phyloP scores from a whole-genome alignment of 2,888 invertebrate species.

The Cantharis flavilabris region DNA sequence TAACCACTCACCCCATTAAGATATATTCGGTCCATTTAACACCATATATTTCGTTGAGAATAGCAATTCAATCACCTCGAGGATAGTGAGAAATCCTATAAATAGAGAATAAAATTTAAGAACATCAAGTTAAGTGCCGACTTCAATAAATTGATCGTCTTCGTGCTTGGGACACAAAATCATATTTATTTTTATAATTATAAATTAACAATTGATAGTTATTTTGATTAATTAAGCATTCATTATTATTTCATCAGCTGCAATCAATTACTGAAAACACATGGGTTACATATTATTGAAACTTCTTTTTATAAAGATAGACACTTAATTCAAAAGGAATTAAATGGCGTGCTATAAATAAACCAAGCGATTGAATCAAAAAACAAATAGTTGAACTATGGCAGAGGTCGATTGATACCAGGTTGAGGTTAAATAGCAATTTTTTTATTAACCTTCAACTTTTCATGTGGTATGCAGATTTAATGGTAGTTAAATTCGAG shows the following conservation, averaged over 20 bases:
- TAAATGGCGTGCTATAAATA: not conserved
- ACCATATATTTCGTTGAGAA: constrained; percentile 31
- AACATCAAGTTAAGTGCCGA: constrained; percentile 1
- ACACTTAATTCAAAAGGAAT: not conserved
- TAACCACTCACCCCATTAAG: constrained; percentile 44
- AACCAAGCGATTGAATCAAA: constrained; percentile 16
- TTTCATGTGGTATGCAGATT: not conserved
- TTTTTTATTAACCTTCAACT: constrained; percentile 14
- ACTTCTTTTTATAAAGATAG: not conserved
- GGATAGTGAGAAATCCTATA: constrained; percentile 13
- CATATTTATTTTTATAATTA: not conserved
- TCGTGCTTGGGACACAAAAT: not conserved
- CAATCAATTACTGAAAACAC: constrained; percentile 4
- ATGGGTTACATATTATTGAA: not conserved
- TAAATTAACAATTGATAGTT: not conserved
- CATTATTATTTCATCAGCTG: constrained; percentile 9
- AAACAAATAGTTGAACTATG: constrained; percentile 15
- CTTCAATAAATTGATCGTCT: not conserved
- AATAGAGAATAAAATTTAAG: constrained; percentile 15
- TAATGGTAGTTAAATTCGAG: no score
- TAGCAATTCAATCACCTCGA: constrained; percentile 29
- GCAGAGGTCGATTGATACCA: constrained; percentile 22
- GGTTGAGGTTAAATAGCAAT: constrained; percentile 17
- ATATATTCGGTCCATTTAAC: constrained; percentile 46
- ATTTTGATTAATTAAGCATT: not conserved